Evolutionary conservation across 2,113 vertebrate species (phyloP), one percentile per base, ranked within the genome.

Genomic region (Laticauda colubrina): DNA sequence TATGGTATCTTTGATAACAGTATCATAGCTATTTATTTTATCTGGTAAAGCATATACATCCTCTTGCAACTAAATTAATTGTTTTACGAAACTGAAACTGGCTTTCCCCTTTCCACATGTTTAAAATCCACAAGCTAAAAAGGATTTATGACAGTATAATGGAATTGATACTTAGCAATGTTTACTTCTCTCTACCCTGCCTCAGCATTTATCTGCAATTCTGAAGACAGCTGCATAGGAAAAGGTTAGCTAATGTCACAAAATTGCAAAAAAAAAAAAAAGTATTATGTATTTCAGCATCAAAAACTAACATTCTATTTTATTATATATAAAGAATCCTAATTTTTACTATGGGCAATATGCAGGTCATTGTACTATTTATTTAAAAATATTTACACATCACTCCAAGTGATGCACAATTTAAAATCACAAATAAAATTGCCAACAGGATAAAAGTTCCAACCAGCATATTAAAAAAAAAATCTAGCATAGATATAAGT

Each of bases 341-440:
- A 20, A 9, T 81, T 81, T 9, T 81, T 21, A 43, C 34, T 81
- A 81, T 59, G 59, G 90, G 81, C 29, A 91, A 85, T 15, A 18
- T 29, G 45, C 69, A 29, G 2, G 94, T 21, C 0, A 75, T 3
- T 18, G 0, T 0, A 34, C 53, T 5, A 61, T 2, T 5, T 26
- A 1, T 9, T 56, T 88, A 21, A 55, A 56, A 88, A 21, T 43
- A 69, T 45, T 29, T 64, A 51, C 43, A 53, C 29, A 54, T 88
- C 14, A n/a, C 51, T 54, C 14, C 14, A 51, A 90, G 56, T 48
- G 61, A 90, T 51, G 43, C 51, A 64, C 45, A 69, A 69, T 29
- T 51, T 64, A 69, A 59, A 48, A 87, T 29, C n/a, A 51, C 14
- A 21, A 90, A 51, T 48, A 53, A 90, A 64, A n/a, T 51, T 29